A percentile compares a stretch with the other conserved stretches of the same genome.
Conservation (phyloP, 2,888 invertebrate genomes). For the Philhelius pedissequus region DNA sequence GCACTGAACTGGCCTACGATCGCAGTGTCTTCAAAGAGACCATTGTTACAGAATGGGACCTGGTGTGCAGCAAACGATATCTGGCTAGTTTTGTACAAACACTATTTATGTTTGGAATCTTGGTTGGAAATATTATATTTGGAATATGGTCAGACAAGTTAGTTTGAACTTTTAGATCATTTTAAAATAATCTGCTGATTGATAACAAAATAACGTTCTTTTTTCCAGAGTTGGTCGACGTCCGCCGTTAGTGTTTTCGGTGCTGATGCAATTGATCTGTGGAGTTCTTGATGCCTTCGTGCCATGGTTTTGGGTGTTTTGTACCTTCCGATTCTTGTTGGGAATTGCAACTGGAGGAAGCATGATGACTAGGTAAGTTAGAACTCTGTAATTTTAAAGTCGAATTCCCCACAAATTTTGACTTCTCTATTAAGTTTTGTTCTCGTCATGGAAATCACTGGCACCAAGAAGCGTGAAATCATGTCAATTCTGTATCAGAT, state of each 20-base stretch:
- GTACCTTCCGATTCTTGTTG: constrained; percentile 84
- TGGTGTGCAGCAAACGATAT: constrained; percentile 81
- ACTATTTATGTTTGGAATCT: constrained; percentile 88
- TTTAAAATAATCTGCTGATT: background rate
- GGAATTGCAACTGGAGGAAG: constrained; percentile 90
- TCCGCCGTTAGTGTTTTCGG: constrained; percentile 85
- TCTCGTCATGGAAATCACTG: constrained; percentile 84
- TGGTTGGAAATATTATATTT: constrained; percentile 87
- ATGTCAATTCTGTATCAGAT: constrained; percentile 83
- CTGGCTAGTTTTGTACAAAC: constrained; percentile 88
- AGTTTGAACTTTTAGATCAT: no score
- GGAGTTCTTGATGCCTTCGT: constrained; percentile 86
- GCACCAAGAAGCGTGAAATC: constrained; percentile 80
- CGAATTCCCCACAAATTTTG: background rate
- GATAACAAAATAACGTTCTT: background rate
- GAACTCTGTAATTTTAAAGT: background rate
- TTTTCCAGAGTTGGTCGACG: constrained; percentile 86
- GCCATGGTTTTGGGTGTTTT: constrained; percentile 83
- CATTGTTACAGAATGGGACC: constrained; percentile 87
- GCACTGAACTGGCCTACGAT: constrained; percentile 81
- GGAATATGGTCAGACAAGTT: constrained; percentile 89
- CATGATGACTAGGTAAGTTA: constrained; percentile 83
- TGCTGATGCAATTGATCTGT: constrained; percentile 85
- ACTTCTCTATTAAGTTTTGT: constrained; percentile 80
- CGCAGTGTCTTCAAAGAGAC: constrained; percentile 85